Base-by-base conservation (phyloP, 2,797 vertebrate species). In the Xenopus petersii region DNA sequence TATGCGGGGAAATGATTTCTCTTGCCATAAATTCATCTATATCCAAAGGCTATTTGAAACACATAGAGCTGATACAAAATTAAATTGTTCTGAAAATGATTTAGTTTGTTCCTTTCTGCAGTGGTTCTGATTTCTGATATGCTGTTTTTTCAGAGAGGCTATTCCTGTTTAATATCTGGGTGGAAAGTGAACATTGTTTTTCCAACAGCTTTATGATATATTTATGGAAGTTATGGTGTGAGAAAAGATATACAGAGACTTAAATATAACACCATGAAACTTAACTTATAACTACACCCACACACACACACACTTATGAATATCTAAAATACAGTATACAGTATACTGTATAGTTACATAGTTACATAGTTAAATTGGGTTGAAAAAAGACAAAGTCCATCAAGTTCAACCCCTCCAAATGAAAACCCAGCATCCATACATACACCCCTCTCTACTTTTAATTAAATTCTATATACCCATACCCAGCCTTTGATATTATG, bases 181-280 rank as follows among this genome's bases (percentile, higher is more conserved):
- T 54, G 47, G 24, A 55, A 9, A 66, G 21, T 30, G 17, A 67
- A 54, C 13, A 7, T 54, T 30, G 26, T 30, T 16, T 9, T 54
- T 49, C 48, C 26, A 4, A 54, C 51, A 64, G 47, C 8, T 26
- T 26, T 67, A 55, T 54, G 21, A 51, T 67, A 12, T 54, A 54
- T 16, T 30, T 30, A 30, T 30, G 26, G 21, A 21, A 21, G 21
- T 67, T 67, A 54, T 67, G 65, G 48, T 54, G 21, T 55, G 48
- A 54, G 48, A 67, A 54, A 21, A 54, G 48, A 67, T 67, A 54
- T 55, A 30, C 12, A 54, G 21, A 67, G 48, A 55, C 1, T 4
- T 51, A 67, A 54, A 67, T 10, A 30, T 54, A 67, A 67, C 54
- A 26, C 7, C 2, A n/a, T 30, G 17, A 55, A 67, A 67, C 30